Percentiles rank a stretch among this genome's conserved stretches.
These are phyloP conservation scores for Drosophila jambulina DNA, from an alignment of 1,140 invertebrate species.

Conservation along the genomic window DNA sequence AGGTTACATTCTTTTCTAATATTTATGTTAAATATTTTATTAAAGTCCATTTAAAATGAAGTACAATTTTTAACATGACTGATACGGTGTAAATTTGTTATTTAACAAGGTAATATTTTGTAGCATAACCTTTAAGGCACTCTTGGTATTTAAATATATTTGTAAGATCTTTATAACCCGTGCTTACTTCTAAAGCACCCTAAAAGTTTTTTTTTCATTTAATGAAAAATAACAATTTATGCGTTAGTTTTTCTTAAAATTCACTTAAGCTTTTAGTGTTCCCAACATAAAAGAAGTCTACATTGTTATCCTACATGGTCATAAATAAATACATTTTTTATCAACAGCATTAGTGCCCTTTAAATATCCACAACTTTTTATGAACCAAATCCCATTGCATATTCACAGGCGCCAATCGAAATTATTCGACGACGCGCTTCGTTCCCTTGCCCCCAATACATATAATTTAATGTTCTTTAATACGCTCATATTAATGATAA, in stretches of 20 bases:
- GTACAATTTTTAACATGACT: too few relatives aligned
- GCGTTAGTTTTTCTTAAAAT: too few relatives aligned
- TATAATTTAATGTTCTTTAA: slow-evolving; percentile 59
- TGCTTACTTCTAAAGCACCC: too few relatives aligned
- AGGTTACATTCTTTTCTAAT: too few relatives aligned
- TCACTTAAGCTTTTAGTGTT: background rate
- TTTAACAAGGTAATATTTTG: too few relatives aligned
- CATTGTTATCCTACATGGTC: background rate
- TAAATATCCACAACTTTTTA: background rate
- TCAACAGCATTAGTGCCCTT: background rate
- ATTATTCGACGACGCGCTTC: background rate
- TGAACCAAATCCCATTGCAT: slow-evolving; percentile 38
- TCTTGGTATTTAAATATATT: too few relatives aligned
- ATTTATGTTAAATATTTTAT: too few relatives aligned
- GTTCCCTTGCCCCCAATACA: slow-evolving; percentile 30
- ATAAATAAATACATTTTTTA: background rate
- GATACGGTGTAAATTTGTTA: too few relatives aligned
- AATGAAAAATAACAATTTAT: background rate
- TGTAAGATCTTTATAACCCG: too few relatives aligned
- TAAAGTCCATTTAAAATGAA: too few relatives aligned
- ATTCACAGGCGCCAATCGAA: slow-evolving; percentile 25
- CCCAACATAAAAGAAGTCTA: background rate
- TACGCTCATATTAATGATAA: slow-evolving; percentile 50
- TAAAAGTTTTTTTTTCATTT: background rate
- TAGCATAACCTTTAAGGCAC: too few relatives aligned